Conservation (phyloP, 2,888 invertebrate genomes). For the Acanthosepion esculentum region DNA sequence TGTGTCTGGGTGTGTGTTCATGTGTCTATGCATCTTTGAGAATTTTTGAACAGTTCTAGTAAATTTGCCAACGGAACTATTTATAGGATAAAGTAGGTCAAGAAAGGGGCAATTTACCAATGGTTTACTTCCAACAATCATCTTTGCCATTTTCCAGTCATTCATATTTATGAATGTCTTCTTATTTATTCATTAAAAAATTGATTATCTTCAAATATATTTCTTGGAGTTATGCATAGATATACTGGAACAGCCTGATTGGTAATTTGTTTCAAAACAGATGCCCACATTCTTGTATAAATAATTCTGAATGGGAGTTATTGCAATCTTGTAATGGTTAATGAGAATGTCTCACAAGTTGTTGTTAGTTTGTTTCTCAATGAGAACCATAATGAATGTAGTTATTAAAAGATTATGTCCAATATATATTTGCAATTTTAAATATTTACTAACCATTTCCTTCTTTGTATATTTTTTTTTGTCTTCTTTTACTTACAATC, state of each 20-base stretch:
- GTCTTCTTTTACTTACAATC: no score
- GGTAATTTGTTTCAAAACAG: no score
- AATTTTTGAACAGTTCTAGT: background rate
- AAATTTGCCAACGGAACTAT: background rate
- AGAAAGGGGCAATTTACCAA: background rate
- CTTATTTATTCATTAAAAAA: slow-evolving; percentile 1
- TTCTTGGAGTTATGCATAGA: background rate
- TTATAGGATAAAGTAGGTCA: background rate
- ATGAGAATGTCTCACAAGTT: no score
- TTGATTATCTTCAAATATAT: background rate
- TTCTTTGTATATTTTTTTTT: no score
- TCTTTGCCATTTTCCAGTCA: background rate
- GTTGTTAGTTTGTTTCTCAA: no score
- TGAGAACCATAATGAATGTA: no score
- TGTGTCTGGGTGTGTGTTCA: background rate
- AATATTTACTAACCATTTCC: no score
- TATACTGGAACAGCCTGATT: background rate
- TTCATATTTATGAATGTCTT: background rate
- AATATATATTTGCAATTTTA: no score
- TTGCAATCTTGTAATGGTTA: no score
- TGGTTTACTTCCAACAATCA: background rate
- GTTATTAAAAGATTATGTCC: no score
- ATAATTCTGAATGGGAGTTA: no score
- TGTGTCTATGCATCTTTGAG: background rate
- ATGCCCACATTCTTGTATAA: no score